These are phyloP conservation scores for Petrocephalus schoutedeni DNA, from an alignment of 2,797 vertebrate genomes.

Conservation along the genomic window DNA sequence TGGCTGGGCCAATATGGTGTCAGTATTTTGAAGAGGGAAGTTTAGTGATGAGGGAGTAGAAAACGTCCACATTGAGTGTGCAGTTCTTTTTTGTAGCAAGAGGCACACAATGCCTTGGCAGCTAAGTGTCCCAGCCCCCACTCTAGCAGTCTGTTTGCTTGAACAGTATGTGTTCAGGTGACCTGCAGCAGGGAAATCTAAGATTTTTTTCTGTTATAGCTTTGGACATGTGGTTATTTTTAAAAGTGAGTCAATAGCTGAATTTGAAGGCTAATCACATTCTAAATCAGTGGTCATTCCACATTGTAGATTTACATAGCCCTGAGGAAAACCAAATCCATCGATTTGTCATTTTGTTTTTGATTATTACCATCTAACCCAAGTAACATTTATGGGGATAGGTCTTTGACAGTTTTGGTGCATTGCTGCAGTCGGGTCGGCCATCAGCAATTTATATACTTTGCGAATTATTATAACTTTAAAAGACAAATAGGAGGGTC, in stretches of 20 bases:
- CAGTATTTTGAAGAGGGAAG: slow-evolving; percentile 29
- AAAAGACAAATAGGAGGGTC: neutral
- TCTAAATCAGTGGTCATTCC: neutral
- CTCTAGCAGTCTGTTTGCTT: slow-evolving; percentile 29
- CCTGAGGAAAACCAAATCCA: neutral
- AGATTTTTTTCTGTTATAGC: neutral
- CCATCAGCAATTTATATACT: neutral
- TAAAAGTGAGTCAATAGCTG: neutral
- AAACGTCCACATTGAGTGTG: neutral
- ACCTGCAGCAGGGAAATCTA: slow-evolving; percentile 25
- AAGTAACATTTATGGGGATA: neutral
- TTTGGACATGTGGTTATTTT: slow-evolving; percentile 29
- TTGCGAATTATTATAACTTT: neutral
- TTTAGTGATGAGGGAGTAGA: slow-evolving; percentile 26
- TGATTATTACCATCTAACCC: neutral
- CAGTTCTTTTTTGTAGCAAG: slow-evolving; percentile 30
- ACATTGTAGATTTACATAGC: neutral
- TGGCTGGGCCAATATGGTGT: slow-evolving; percentile 3
- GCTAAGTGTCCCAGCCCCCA: slow-evolving; percentile 42
- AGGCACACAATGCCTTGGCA: slow-evolving; percentile 37
- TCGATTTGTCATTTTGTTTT: neutral
- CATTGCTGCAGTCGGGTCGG: neutral
- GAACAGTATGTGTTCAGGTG: slow-evolving; percentile 49
- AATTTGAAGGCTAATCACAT: neutral
- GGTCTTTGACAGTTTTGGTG: neutral